Evolutionary conservation across 2,888 invertebrate genomes (phyloP).

Genomic region (Tribolium freemani): DNA sequence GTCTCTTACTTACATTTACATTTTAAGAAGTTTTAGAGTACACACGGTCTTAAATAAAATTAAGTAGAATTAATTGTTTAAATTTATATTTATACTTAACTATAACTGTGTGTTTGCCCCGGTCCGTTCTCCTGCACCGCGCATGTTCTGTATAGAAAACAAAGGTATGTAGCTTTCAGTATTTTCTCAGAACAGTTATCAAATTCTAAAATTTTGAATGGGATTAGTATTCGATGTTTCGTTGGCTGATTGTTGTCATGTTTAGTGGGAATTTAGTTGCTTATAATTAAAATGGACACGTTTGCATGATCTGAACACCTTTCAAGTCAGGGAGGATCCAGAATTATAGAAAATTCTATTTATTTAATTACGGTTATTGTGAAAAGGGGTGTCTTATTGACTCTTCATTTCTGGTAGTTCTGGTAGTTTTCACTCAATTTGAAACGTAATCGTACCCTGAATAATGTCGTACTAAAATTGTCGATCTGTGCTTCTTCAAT

Average conservation of each 20-base stretch:
- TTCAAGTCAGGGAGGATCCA: slow-evolving; percentile 8
- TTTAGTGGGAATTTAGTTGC: slow-evolving; percentile 34
- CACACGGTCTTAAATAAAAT: background rate
- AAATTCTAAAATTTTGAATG: slow-evolving; percentile 24
- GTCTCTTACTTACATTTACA: slow-evolving; percentile 1
- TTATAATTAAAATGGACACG: slow-evolving; percentile 38
- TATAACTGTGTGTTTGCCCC: slow-evolving; percentile 63
- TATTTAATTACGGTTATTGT: background rate
- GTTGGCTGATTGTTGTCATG: slow-evolving; percentile 42
- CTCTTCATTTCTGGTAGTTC: background rate
- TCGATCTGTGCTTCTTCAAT: background rate
- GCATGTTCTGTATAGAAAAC: slow-evolving; percentile 68
- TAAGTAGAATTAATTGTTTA: background rate
- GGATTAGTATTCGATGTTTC: slow-evolving; percentile 28
- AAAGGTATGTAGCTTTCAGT: slow-evolving; percentile 67
- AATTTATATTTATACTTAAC: slow-evolving; percentile 46
- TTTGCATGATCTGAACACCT: slow-evolving; percentile 42
- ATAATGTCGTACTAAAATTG: background rate
- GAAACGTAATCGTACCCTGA: background rate
- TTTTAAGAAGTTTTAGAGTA: background rate
- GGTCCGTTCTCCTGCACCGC: slow-evolving; percentile 63
- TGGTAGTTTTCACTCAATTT: background rate
- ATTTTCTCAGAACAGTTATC: slow-evolving; percentile 52
- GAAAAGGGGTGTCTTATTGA: slow-evolving; percentile 7
- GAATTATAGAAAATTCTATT: background rate